Evolutionary conservation across 2,113 vertebrate species (phyloP), one percentile per base, ranked within the genome.

Genomic region (Bombycilla garrulus): DNA sequence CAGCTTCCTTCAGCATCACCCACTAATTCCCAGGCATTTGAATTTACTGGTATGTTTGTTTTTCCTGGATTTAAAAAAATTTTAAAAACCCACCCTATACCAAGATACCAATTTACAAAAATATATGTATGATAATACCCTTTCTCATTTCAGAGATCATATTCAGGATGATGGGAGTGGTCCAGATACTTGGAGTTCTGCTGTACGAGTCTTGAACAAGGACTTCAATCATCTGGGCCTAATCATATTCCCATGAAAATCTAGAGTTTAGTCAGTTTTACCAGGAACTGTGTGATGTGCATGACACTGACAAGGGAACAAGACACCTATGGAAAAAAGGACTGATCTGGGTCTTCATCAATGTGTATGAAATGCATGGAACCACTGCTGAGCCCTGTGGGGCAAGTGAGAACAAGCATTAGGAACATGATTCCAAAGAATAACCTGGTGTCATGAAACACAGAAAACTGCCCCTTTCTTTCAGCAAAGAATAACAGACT

Each of bases 251-350:
- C 73, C 20, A 31, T 9, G 33, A 79, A 67, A 82, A 80, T 25
- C 29, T 71, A 24, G 2, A 42, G 12, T 54, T 85, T 35, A 42
- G 23, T 21, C 66, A 61, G 26, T 74, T 79, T 71, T 66, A 85
- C 35, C 1, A 0, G 22, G 22, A 88, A 9, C 17, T 5, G 1
- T 12, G 21, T 6, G 18, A 74, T 15, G 42, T 14, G 9, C 18
- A 3, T 11, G n/a, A 44, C 38, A 19, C 11, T 69, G 19, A 40
- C 10, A 2, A 20, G 26, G 20, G 31, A 50, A 69, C 20, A 83
- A 71, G 35, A 73, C 19, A 64, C 8, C 28, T 48, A 5, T 11
- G 17, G 40, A 72, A 86, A 70, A 70, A 84, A 23, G 12, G 26
- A 60, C 57, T 40, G 33, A 42, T 29, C 7, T 21, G 10, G 12